Evolutionary conservation across 2,888 invertebrate genomes (phyloP), one percentile per base, ranked within the genome.

Genomic region (Nymphalis c-album): DNA sequence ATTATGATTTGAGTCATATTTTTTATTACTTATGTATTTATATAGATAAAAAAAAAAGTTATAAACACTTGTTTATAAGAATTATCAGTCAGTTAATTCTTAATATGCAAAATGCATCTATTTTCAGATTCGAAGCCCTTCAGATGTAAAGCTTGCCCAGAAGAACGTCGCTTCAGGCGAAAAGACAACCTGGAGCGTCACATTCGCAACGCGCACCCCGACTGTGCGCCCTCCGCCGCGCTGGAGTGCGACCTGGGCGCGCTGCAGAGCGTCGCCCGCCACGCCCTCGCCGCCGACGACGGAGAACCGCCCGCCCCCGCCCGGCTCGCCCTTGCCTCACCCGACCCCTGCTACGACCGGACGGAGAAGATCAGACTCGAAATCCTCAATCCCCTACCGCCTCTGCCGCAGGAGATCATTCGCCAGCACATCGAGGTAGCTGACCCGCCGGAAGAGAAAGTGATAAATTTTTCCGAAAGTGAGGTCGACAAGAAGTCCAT

Each of bases 111-210:
- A 59, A 50, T 26, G 18, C 63, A 26, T 69, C 71, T 78, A 63
- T 67, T 86, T 85, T 62, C 80, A 95, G 96, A 94, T 78, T 92
- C 92, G 6, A 94, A 95, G 76, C 95, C 94, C 5, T 97, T 94
- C 78, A 94, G 94, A 22, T 97, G 97, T 81, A 93, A 93, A 71
- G 92, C 95, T 35, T 97, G 97, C 48, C 62, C 67, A 7, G 71
- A 69, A 83, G 93, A 93, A 48, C 94, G 95, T 10, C 93, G 93
- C 51, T 96, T 96, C 80, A 90, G 95, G 57, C 91, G 97, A 69
- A 96, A 95, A 80, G 97, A 97, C 82, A 97, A 97, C 81, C 91
- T 97, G 69, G 94, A 94, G 70, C 93, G 97, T 0, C 97, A 97
- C 82, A 92, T 96, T 67, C 94, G 95, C 64, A 96, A 96, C 83